phyloP scores from a whole-genome alignment of 1,140 invertebrate genomes.

The Zaprionus capensis region DNA sequence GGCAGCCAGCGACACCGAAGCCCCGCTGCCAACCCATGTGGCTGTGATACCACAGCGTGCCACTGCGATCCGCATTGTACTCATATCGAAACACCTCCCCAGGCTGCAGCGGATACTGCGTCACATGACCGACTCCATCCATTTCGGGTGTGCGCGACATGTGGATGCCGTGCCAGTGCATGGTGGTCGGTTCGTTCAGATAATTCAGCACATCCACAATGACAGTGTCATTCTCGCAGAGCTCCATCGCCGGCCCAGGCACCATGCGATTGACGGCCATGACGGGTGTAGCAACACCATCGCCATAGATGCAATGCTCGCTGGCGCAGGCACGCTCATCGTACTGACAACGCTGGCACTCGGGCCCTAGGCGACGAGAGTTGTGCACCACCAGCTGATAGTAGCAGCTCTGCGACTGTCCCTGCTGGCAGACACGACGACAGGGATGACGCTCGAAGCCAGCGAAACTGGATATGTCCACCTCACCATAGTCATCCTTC shows the following conservation, averaged over 20 bases:
- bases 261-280: slow-evolving; percentile 92
- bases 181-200: slow-evolving; percentile 88
- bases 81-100: slow-evolving; percentile 93
- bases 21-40: slow-evolving; percentile 89
- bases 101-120: slow-evolving; percentile 93
- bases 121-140: slow-evolving; percentile 93
- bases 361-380: slow-evolving; percentile 66
- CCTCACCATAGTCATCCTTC: slow-evolving; percentile 58
- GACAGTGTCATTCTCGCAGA: slow-evolving; percentile 94
- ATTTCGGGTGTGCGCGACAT: slow-evolving; percentile 92
- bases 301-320: slow-evolving; percentile 88
- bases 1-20: slow-evolving; percentile 91
- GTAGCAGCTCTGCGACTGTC: slow-evolving; percentile 67
- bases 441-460: slow-evolving; percentile 72
- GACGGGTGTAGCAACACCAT: slow-evolving; percentile 89
- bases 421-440: slow-evolving; percentile 71
- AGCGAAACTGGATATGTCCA: slow-evolving; percentile 55
- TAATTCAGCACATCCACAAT: slow-evolving; percentile 93
- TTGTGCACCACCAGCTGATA: slow-evolving; percentile 77
- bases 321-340: slow-evolving; percentile 86
- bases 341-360: slow-evolving; percentile 87
- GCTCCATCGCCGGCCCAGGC: slow-evolving; percentile 93
- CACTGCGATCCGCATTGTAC: slow-evolving; percentile 89
- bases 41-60: slow-evolving; percentile 91
- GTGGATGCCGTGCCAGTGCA: slow-evolving; percentile 94